Evolutionary conservation across 2,888 invertebrate species (phyloP).

Genomic region (Deilephila elpenor): DNA sequence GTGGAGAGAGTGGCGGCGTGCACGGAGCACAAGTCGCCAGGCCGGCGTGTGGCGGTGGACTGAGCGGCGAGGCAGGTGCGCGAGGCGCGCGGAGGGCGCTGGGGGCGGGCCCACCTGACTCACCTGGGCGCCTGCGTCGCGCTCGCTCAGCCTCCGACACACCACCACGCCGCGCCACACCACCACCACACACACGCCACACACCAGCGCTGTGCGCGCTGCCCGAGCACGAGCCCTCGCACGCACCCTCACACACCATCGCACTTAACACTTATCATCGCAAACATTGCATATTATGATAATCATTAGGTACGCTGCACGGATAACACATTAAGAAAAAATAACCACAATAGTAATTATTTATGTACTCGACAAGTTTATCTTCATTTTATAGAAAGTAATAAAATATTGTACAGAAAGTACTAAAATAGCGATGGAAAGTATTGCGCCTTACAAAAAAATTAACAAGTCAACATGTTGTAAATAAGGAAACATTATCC

Average conservation of each 20-base stretch:
- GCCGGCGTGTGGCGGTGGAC: constrained; percentile 76
- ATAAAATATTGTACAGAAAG: neutral
- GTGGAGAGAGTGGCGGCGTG: constrained; percentile 82
- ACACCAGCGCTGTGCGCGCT: constrained; percentile 37
- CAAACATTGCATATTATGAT: too few species aligned
- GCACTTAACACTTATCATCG: constrained; percentile 36
- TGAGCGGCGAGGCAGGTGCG: constrained; percentile 78
- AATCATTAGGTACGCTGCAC: too few species aligned
- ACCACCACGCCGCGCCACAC: constrained; percentile 31
- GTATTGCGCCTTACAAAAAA: constrained; percentile 39
- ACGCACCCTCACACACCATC: neutral
- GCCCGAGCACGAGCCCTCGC: constrained; percentile 36
- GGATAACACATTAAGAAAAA: too few species aligned
- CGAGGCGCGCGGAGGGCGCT: constrained; percentile 72
- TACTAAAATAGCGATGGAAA: neutral
- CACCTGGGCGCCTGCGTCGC: constrained; percentile 84
- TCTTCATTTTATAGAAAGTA: neutral
- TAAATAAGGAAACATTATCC: constrained; percentile 64
- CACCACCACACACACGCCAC: constrained; percentile 40
- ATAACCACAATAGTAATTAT: too few species aligned
- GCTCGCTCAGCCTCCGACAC: constrained; percentile 70
- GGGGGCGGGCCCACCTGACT: constrained; percentile 83
- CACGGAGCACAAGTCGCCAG: constrained; percentile 82
- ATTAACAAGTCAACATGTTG: constrained; percentile 52
- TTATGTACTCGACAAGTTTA: too few species aligned